These are phyloP conservation scores for Globodera rostochiensis DNA, from an alignment of 1,140 invertebrate genomes.

Conservation along the genomic window DNA sequence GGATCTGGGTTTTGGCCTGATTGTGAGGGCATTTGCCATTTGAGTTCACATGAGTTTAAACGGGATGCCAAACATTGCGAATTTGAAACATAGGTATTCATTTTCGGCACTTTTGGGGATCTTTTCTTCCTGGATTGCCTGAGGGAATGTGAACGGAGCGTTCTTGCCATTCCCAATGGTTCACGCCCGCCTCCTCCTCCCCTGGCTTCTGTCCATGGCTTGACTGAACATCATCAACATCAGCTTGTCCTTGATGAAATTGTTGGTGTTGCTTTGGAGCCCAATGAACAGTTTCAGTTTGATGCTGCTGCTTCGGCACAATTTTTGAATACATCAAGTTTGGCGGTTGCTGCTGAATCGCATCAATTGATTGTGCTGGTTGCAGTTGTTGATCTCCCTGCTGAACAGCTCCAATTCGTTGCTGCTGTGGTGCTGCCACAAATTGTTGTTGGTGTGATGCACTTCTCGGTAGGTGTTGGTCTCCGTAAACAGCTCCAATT, in stretches of 20 bases:
- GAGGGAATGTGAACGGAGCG: constrained; percentile 12
- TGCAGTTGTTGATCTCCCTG: constrained; percentile 2
- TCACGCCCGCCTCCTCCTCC: not conserved
- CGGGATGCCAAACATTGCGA: not conserved
- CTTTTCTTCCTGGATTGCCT: not conserved
- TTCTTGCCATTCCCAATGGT: constrained; percentile 24
- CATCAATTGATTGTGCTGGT: not conserved
- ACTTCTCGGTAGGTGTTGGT: not conserved
- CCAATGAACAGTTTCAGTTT: not conserved
- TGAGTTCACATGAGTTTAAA: constrained; percentile 26
- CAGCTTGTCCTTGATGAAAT: not conserved
- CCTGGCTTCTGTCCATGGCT: too few relatives aligned
- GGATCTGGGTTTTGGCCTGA: too few relatives aligned
- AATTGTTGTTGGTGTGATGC: not conserved
- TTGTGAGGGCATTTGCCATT: too few relatives aligned
- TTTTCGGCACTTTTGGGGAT: constrained; percentile 9
- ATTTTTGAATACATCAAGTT: not conserved
- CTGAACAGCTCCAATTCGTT: constrained; percentile 3
- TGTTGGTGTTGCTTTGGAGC: not conserved
- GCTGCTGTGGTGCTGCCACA: constrained; percentile 21
- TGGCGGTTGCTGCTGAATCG: not conserved
- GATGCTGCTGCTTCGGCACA: not conserved
- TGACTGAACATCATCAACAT: too few relatives aligned
- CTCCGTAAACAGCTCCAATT: too few relatives aligned
- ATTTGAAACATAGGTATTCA: not conserved